Evolutionary conservation across 2,113 vertebrate genomes (phyloP).

Genomic region (Dunckerocampus dactyliophorus): DNA sequence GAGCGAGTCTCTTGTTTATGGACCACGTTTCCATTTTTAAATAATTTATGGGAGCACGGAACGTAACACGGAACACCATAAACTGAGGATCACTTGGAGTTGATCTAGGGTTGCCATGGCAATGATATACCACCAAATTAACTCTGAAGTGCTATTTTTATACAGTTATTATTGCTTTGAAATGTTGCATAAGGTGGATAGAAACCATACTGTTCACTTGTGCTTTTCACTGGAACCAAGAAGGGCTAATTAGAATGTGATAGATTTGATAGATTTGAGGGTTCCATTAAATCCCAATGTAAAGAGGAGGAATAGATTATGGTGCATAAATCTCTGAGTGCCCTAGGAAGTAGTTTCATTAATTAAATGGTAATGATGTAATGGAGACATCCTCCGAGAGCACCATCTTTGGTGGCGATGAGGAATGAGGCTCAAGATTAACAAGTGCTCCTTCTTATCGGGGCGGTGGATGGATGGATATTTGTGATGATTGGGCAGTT

Average conservation of each 20-base stretch:
- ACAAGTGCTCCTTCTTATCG: not conserved
- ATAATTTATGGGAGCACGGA: too few relatives aligned
- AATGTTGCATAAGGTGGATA: not conserved
- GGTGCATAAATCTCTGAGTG: not conserved
- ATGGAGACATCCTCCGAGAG: not conserved
- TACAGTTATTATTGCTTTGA: too few relatives aligned
- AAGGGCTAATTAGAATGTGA: not conserved
- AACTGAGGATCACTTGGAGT: too few relatives aligned
- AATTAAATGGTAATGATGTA: constrained; percentile 1
- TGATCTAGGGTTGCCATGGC: too few relatives aligned
- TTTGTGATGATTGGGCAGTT: not conserved
- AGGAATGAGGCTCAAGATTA: not conserved
- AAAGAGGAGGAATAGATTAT: not conserved
- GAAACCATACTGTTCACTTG: not conserved
- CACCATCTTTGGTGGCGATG: not conserved
- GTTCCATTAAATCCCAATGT: not conserved
- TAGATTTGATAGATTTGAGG: not conserved
- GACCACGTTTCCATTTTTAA: too few relatives aligned
- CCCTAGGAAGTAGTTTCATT: not conserved
- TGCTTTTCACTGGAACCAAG: too few relatives aligned
- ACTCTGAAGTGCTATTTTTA: too few relatives aligned
- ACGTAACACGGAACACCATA: too few relatives aligned
- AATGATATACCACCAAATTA: too few relatives aligned
- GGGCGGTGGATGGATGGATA: not conserved
- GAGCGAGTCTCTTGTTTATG: too few relatives aligned